These are phyloP conservation scores for Gnathonemus longibarbis DNA, from an alignment of 2,113 vertebrate genomes.

Conservation along the genomic window DNA sequence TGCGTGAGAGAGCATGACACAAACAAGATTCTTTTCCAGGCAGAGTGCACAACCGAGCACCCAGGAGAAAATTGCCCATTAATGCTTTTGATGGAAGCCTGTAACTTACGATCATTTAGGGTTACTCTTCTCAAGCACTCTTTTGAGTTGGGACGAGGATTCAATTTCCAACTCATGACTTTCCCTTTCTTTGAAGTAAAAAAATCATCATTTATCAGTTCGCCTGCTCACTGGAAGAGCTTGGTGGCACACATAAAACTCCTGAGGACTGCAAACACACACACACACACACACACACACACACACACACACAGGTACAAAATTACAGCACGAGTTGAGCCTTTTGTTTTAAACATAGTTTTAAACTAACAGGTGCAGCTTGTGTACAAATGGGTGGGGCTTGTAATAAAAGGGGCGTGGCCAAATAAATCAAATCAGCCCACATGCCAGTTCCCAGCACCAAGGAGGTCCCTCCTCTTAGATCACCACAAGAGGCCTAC, in stretches of 20 bases:
- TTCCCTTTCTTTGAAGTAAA: neutral
- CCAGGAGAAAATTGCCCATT: neutral
- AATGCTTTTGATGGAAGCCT: neutral
- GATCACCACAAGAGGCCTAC: neutral
- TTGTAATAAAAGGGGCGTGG: neutral
- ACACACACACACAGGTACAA: neutral
- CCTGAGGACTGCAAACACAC: neutral
- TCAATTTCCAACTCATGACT: neutral
- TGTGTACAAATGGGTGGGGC: neutral
- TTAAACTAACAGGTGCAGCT: neutral
- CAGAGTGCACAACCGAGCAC: neutral
- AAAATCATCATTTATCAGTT: neutral
- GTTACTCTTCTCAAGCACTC: neutral
- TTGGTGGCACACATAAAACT: neutral
- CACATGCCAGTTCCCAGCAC: neutral
- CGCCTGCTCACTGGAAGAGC: neutral
- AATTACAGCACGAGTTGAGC: neutral
- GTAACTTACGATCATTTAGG: neutral
- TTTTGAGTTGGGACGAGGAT: neutral
- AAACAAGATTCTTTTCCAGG: neutral
- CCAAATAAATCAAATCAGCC: neutral
- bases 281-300: neutral
- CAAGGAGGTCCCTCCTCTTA: neutral
- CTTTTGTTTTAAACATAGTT: neutral
- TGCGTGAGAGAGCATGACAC: constrained; percentile 1